Evolutionary conservation across 2,113 vertebrate species (phyloP), one percentile per base, ranked within the genome.

Genomic region (Aptenodytes forsteri): DNA sequence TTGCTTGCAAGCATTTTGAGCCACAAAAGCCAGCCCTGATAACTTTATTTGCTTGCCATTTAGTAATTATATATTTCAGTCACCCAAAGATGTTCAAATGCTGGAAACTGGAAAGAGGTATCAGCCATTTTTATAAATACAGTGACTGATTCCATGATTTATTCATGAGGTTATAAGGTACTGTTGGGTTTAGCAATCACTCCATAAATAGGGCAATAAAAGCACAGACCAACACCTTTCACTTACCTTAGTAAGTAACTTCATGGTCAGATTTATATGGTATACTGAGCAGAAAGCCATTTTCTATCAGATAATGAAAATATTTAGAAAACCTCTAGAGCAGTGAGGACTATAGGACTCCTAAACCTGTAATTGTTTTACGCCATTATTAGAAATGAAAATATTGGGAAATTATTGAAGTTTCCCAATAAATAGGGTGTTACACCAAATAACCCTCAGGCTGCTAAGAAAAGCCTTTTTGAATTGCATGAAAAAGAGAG

Each of bases 171-270:
- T 98, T 98, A 97, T 97, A 97, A 97, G 96, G 94, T 97, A 98
- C 97, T 96, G 76, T 97, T 97, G 81, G 89, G 93, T 94, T 98
- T 98, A 97, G 89, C 93, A 97, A 97, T 98, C 81, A 85, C 96
- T 97, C 87, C 93, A 97, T 97, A 98, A 98, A 97, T 98, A 98
- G 97, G 97, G 98, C 93, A 97, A 98, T 98, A 98, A 98, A 98
- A 98, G 98, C 98, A 98, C 94, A 98, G 97, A 97, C 96, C 98
- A 97, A 97, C 95, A 98, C 94, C 95, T 97, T 97, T 97, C 86
- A 96, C 88, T 95, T 85, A 96, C 56, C 75, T 82, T 91, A 96
- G 67, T 94, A 98, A 98, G 96, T 97, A 97, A 97, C 97, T 97
- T 97, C 96, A 97, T 98, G 97, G 98, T 98, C 97, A 98, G 96